Percentiles rank a stretch among this genome's conserved stretches.
phyloP scores from a whole-genome alignment of 2,797 vertebrate genomes.

The Chelidonichthys spinosus region DNA sequence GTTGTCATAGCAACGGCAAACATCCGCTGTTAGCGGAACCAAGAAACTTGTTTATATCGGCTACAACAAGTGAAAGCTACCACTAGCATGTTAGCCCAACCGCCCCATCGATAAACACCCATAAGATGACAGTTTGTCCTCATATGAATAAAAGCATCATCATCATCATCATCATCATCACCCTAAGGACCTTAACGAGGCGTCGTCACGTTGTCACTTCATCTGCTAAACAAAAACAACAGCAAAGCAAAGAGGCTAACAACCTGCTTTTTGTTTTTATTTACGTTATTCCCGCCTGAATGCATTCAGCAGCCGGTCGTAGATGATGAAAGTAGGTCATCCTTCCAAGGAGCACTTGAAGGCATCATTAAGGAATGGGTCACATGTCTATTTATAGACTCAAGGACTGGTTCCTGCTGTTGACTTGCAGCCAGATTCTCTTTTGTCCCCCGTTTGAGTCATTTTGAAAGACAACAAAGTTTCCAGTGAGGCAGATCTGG shows the following conservation, averaged over 20 bases:
- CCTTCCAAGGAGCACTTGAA: conserved; percentile 50
- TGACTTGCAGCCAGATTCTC: conserved; percentile 33
- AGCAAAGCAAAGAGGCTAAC: neutral
- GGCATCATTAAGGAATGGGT: conserved; percentile 41
- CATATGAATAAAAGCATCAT: too few species aligned
- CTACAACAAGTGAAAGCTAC: too few species aligned
- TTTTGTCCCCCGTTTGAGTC: neutral
- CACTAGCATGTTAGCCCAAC: neutral
- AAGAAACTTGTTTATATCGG: too few species aligned
- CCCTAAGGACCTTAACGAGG: too few species aligned
- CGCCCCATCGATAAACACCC: too few species aligned
- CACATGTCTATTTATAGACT: conserved; percentile 59
- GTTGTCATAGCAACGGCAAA: too few species aligned
- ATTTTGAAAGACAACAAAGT: conserved; percentile 1
- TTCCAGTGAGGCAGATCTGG: conserved; percentile 26
- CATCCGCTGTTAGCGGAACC: too few species aligned
- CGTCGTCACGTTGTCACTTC: neutral
- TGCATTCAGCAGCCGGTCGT: neutral
- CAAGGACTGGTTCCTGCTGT: conserved; percentile 9
- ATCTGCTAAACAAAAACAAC: neutral
- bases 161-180: too few species aligned
- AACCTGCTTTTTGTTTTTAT: too few species aligned
- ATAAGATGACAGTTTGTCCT: too few species aligned
- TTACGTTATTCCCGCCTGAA: neutral
- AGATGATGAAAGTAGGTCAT: conserved; percentile 37